Evolutionary conservation across 2,888 invertebrate species (phyloP).

Genomic region (Athripsodes cinereus): DNA sequence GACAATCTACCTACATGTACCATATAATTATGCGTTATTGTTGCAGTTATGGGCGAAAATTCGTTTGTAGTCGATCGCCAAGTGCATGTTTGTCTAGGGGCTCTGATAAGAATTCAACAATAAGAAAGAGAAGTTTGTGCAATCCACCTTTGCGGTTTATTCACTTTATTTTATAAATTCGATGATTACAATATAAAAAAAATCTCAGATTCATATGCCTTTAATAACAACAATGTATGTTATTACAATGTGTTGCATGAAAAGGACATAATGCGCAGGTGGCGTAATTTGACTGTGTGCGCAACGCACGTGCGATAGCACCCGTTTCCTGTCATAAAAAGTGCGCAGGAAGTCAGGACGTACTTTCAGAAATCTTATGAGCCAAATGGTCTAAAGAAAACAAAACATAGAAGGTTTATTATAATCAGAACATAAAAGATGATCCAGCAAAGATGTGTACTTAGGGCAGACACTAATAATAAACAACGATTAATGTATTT

Average conservation of each 20-base stretch:
- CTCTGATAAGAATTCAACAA: no score
- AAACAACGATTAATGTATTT: no score
- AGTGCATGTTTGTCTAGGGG: no score
- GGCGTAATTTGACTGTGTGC: neutral
- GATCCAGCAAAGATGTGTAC: neutral
- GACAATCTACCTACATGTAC: no score
- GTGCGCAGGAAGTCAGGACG: neutral
- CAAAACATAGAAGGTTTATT: neutral
- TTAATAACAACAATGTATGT: neutral
- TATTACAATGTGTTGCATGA: neutral
- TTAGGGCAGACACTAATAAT: no score
- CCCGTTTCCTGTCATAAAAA: conserved; percentile 1
- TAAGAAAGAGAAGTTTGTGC: no score
- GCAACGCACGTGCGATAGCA: neutral
- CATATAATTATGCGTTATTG: no score
- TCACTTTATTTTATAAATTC: neutral
- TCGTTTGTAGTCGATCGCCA: no score
- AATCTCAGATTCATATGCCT: neutral
- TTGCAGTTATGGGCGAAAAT: no score
- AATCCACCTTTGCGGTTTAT: neutral
- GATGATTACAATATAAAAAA: neutral
- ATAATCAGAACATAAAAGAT: neutral
- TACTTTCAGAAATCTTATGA: neutral
- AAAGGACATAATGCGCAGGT: conserved; percentile 2
- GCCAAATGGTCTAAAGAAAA: neutral